Evolutionary conservation across 2,888 invertebrate species (phyloP).

Genomic region (Sarcophaga variegata): DNA sequence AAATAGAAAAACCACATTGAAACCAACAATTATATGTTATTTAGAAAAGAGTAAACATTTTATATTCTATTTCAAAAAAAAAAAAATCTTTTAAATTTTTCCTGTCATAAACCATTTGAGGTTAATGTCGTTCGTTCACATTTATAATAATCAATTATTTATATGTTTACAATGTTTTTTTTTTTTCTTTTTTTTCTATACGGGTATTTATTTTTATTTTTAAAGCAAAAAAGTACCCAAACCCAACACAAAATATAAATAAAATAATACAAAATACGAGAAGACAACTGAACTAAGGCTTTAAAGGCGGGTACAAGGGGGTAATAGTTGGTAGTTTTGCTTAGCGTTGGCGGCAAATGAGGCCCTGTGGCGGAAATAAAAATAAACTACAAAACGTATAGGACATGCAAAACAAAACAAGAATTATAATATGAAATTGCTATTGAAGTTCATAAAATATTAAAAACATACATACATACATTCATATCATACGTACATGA

Average conservation of each 20-base stretch:
- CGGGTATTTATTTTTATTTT: constrained; percentile 48
- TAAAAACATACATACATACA: too few species aligned
- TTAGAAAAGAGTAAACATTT: background rate
- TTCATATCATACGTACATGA: too few species aligned
- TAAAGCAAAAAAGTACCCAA: constrained; percentile 23
- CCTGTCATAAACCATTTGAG: constrained; percentile 62
- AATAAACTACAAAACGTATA: background rate
- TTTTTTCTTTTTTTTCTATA: constrained; percentile 3
- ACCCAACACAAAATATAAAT: constrained; percentile 29
- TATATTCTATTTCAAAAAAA: background rate
- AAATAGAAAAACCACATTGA: background rate
- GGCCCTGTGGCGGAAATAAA: constrained; percentile 14
- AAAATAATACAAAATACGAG: background rate
- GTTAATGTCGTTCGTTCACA: constrained; percentile 78
- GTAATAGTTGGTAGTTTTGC: background rate
- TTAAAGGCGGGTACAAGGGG: background rate
- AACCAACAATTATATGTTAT: background rate
- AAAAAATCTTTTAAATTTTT: constrained; percentile 2
- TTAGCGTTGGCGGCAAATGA: constrained; percentile 24
- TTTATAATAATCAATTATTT: constrained; percentile 62
- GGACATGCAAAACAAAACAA: background rate
- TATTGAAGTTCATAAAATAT: constrained; percentile 10
- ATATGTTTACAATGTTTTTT: constrained; percentile 40
- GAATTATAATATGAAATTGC: constrained; percentile 30
- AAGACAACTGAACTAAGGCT: constrained; percentile 5